Base-by-base conservation (phyloP, 2,888 invertebrate genomes). In the Drosophila neotestacea region DNA sequence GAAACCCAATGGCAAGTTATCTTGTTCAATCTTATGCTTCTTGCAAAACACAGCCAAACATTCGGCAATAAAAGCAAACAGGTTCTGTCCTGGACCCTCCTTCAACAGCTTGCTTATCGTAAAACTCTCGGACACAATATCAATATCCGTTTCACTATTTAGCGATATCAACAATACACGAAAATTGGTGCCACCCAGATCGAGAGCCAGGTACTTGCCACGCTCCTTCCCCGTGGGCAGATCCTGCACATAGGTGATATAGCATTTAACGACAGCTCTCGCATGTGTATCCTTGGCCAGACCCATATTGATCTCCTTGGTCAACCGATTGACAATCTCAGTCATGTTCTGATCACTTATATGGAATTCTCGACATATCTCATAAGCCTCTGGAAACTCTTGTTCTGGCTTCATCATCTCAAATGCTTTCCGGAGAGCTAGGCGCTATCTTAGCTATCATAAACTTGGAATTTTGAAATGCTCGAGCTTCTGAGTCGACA, bases 161-260 rank as follows among this genome's bases (percentile, higher is more conserved):
- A 98, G 93, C 77, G 96, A 95, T 89, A 99, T 96, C 63, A 98
- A 94, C 63, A 99, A 93, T 1, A 99, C 98, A 77, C 99, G 95
- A 93, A 99, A 99, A 93, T 99, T 98, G 27, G 98, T 98, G 38
- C 99, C 99, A 48, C 99, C 99, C 90, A 99, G 94, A 93, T 99
- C 99, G 83, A 99, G 94, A 0, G 99, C 99, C 91, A 99, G 93
- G 92, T 97, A 98, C 93, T 97, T 96, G 62, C 99, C 98, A 51
- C 94, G 94, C 93, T 98, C 98, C 95, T 96, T 95, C 87, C 98
- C 98, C 93, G 97, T 96, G 2, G 98, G 98, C 73, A 99, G 94
- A 92, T 97, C 96, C 91, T 98, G 96, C 46, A 99, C 98, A 91
- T 97, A 98, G 2, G 98, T 98, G 54, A 97, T 96, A 93, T 96